Evolutionary conservation across 2,797 vertebrate species (phyloP).

Genomic region (Pipistrellus pipistrellus): DNA sequence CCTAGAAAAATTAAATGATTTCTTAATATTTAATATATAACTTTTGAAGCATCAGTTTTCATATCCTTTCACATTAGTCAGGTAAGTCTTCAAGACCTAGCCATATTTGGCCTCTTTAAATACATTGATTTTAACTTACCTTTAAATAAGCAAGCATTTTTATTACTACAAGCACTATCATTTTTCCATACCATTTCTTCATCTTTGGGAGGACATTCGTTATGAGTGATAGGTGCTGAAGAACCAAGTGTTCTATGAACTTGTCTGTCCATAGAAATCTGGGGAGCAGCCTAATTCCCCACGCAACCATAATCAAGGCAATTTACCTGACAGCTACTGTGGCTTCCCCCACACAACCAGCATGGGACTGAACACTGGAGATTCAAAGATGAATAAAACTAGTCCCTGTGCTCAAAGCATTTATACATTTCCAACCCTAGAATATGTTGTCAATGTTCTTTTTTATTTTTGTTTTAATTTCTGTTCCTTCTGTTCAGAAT

Average conservation of each 20-base stretch:
- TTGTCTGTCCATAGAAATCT: slow-evolving; percentile 17
- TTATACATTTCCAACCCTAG: background rate
- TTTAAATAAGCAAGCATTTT: slow-evolving; percentile 24
- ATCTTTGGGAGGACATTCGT: background rate
- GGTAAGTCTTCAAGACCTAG: background rate
- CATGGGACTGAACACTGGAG: background rate
- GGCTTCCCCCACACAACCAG: background rate
- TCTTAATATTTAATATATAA: background rate
- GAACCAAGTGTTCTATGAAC: background rate
- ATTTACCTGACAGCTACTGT: background rate
- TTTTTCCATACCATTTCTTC: background rate
- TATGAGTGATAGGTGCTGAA: background rate
- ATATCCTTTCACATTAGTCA: background rate
- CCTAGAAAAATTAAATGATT: background rate
- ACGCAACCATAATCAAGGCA: background rate
- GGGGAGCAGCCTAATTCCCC: background rate
- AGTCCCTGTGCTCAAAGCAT: background rate
- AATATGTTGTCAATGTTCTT: background rate
- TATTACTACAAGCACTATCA: background rate
- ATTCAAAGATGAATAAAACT: slow-evolving; percentile 16
- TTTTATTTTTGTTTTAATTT: background rate
- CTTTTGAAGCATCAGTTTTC: background rate
- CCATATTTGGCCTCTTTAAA: background rate
- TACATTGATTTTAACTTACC: background rate
- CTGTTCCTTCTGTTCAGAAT: background rate